phyloP scores from a whole-genome alignment of 2,113 vertebrate species.

The Halichoerus grypus region DNA sequence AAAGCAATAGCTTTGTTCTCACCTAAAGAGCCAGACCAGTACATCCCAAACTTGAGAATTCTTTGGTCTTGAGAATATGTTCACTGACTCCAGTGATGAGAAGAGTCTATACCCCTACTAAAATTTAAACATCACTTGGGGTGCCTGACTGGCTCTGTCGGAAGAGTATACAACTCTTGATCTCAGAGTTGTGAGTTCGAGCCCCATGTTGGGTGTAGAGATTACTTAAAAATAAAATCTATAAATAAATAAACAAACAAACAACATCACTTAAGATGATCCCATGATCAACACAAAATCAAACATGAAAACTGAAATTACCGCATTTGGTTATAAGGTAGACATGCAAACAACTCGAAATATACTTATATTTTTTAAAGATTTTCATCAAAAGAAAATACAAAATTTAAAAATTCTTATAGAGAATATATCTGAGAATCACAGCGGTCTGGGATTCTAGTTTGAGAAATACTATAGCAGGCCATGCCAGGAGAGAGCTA shows the following conservation, averaged over 20 bases:
- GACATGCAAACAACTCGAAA: not conserved
- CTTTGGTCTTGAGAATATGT: not conserved
- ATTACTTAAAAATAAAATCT: not conserved
- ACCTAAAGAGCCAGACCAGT: not conserved
- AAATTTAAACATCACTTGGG: not conserved
- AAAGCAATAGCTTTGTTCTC: not conserved
- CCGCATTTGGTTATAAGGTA: not conserved
- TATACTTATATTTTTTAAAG: not conserved
- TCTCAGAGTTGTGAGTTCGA: not conserved
- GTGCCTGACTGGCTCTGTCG: not conserved
- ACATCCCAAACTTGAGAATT: not conserved
- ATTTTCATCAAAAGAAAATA: not conserved
- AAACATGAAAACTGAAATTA: not conserved
- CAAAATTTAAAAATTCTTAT: not conserved
- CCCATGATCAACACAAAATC: not conserved
- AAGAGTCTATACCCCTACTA: not conserved
- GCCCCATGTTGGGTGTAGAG: not conserved
- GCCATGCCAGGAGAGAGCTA: not conserved
- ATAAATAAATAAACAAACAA: not conserved
- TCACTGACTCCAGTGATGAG: not conserved
- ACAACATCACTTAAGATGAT: not conserved
- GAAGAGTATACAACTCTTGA: not conserved
- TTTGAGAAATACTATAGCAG: not conserved
- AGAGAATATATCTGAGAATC: not conserved
- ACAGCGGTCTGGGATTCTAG: not conserved